Evolutionary conservation across 1,140 invertebrate species (phyloP).

Genomic region (Drosophila pallidifrons): DNA sequence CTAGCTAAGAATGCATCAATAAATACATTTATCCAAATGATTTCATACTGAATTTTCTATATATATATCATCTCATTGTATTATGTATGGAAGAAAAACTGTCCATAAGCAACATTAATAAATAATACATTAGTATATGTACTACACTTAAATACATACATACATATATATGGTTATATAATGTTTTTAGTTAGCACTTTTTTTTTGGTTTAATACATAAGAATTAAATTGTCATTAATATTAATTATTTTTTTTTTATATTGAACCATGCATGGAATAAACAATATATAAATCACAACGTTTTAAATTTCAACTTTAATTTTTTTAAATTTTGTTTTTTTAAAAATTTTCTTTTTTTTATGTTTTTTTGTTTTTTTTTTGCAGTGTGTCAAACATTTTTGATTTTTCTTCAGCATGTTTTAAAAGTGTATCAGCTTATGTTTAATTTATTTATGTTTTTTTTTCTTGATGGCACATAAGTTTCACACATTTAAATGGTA

Average conservation of each 20-base stretch:
- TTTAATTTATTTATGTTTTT: conserved; percentile 41
- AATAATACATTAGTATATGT: conserved; percentile 36
- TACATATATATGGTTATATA: conserved; percentile 31
- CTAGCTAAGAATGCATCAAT: conserved; percentile 81
- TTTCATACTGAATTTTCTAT: conserved; percentile 42
- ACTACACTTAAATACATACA: conserved; percentile 46
- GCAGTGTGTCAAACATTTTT: conserved; percentile 26
- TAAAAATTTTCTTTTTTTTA: conserved; percentile 24
- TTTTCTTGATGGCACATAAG: conserved; percentile 74
- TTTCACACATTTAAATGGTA: conserved; percentile 64
- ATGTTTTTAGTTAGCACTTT: conserved; percentile 39
- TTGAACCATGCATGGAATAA: conserved; percentile 74
- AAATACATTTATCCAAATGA: conserved; percentile 74
- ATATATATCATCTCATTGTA: conserved; percentile 32
- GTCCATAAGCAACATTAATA: conserved; percentile 75
- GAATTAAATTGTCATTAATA: conserved; percentile 50
- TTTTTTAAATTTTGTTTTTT: conserved; percentile 28
- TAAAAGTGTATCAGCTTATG: conserved; percentile 33
- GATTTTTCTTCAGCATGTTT: conserved; percentile 41
- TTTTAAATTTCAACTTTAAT: conserved; percentile 73
- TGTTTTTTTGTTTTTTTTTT: conserved; percentile 27
- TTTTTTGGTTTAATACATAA: conserved; percentile 29
- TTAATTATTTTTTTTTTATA: conserved; percentile 40
- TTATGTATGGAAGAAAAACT: conserved; percentile 78
- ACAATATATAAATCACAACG: conserved; percentile 80